Base-by-base conservation (phyloP, 1,140 invertebrate species). In the Eupristina koningsbergeri region DNA sequence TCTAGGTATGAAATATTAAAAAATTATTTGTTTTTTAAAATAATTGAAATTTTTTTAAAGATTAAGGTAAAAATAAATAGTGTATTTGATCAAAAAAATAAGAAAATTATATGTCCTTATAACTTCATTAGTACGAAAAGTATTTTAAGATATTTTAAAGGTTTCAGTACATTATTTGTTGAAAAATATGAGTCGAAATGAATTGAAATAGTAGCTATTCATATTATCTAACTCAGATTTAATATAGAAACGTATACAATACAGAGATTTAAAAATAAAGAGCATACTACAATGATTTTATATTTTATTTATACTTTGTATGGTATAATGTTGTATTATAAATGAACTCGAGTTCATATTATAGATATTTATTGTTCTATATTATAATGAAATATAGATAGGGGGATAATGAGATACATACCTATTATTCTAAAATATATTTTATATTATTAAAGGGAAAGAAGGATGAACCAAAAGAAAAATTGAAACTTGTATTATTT, bases 211-310 rank as follows among this genome's bases (percentile, higher is more conserved):
- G n/a, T n/a, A 73, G 41, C n/a, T 45, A 45, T 29, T 73, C 19
- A 29, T 47, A 73, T 73, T 13, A 47, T 73, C n/a, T 74, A 47
- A 74, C 41, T 47, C n/a, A 74, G 15, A 50, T 74, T 31, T 74
- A 50, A 74, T 34, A 29, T 47, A 29, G 41, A 34, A 74, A 74
- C n/a, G 26, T 50, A 19, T 41, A 13, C 17, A 31, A 36, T 31
- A 50, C 50, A 47, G 45, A 22, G 71, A 31, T 29, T 74, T 45
- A 45, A 47, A 74, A n/a, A 47, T 9, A 74, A 31, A 74, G n/a
- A 74, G n/a, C 0, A 45, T 41, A 50, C 73, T 19, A 34, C 31
- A 50, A 50, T 50, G 73, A 26, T 19, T n/a, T 71, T 22, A 67
- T 26, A 58, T 26, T 31, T 67, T 67, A 22, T 22, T n/a, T 67